Evolutionary conservation across 2,113 vertebrate species (phyloP).

Genomic region (Pampusana beccarii): DNA sequence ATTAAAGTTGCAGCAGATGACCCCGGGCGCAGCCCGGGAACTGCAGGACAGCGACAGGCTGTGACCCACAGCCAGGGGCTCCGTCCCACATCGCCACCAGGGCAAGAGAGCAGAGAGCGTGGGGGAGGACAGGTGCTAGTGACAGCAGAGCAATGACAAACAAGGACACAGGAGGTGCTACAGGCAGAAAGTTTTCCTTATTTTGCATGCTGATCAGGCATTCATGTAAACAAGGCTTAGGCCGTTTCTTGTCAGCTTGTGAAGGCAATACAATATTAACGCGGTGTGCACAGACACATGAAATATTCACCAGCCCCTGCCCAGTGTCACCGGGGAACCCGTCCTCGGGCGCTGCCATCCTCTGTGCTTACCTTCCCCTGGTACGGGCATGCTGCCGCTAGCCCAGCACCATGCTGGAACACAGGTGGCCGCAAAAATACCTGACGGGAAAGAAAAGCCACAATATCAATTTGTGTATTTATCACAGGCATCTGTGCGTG

Average conservation of each 20-base stretch:
- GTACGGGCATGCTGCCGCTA: background rate
- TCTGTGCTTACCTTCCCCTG: background rate
- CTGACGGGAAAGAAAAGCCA: background rate
- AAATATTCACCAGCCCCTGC: background rate
- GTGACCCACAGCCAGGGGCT: background rate
- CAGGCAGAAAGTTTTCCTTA: background rate
- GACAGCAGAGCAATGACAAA: background rate
- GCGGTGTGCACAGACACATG: background rate
- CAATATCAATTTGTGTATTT: background rate
- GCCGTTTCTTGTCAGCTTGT: background rate
- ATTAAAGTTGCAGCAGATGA: background rate
- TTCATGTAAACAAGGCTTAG: background rate
- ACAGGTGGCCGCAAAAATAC: background rate
- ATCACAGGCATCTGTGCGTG: rapidly evolving
- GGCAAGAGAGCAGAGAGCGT: background rate
- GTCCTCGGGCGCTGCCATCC: background rate
- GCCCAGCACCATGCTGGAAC: background rate
- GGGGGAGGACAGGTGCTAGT: background rate
- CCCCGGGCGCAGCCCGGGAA: rapidly evolving
- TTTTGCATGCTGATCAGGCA: background rate
- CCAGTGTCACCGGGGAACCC: background rate
- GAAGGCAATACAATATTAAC: background rate
- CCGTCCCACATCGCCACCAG: background rate
- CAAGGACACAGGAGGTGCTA: background rate
- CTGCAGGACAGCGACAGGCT: background rate